Base-by-base conservation (phyloP, 2,797 vertebrate species). In the Pteropus rufus region DNA sequence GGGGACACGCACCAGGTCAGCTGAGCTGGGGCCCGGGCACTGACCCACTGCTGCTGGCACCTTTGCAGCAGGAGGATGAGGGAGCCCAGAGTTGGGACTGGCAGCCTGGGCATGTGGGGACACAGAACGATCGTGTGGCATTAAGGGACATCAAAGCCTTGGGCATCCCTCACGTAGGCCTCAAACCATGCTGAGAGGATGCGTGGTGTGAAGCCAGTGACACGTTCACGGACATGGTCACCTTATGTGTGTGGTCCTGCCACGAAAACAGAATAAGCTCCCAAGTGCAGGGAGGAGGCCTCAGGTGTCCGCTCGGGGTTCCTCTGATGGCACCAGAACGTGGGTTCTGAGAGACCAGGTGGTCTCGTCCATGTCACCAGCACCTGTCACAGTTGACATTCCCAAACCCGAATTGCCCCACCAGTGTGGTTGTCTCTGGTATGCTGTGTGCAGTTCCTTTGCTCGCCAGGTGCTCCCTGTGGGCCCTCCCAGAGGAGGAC, bases 391-490 rank as follows among this genome's bases (percentile, higher is more conserved):
- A 0, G 5, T 5, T 0, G 64, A 14, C 0, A 1, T 10, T 24
- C 26, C 15, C 75, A 2, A 1, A 3, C 41, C 75, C 23, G 2
- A 2, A 6, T 1, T 2, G 73, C 26, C 5, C 52, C n/a, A 10
- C 39, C 52, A 0, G 34, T 10, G 23, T 56, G 23, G 15, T 14
- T 7, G 76, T 23, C 3, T 0, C 31, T 29, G 49, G 29, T 6
- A n/a, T 11, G 4, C 1, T 0, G 44, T 18, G 10, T 26, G 6
- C 0, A 0, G 5, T 1, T 5, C 5, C 4, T 19, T 0, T 4
- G 23, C 64, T 49, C 46, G 4, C 46, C 46, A 15, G 46, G 46
- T 49, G 46, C 46, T 15, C 46, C 12, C 46, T 4, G 49, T 11
- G 49, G 49, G 49, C 49, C 49, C 49, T 49, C 49, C 49, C 15